phyloP scores from a whole-genome alignment of 1,140 invertebrate species.

The Adelges cooleyi region DNA sequence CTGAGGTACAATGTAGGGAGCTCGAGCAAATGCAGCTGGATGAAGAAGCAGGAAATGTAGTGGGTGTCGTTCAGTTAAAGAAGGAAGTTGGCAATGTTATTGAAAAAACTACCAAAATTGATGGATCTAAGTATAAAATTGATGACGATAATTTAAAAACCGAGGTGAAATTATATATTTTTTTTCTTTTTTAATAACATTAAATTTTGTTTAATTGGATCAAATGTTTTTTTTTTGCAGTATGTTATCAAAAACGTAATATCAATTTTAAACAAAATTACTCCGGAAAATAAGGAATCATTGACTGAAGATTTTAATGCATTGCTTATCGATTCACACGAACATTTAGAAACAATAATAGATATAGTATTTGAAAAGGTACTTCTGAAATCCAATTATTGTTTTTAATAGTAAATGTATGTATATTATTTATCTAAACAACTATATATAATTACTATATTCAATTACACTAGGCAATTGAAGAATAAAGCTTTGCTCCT shows the following conservation, averaged over 20 bases:
- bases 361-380: constrained; percentile 85
- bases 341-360: constrained; percentile 70
- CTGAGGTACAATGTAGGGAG: no score
- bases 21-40: no score
- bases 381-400: constrained; percentile 15
- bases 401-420: background rate
- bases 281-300: constrained; percentile 81
- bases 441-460: no score
- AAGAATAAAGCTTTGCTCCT: constrained; percentile 83
- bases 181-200: background rate
- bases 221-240: no score
- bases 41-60: no score
- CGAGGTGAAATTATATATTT: constrained; percentile 41
- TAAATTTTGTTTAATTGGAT: background rate
- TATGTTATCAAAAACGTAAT: constrained; percentile 70
- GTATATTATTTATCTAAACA: background rate
- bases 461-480: constrained; percentile 54
- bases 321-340: constrained; percentile 67
- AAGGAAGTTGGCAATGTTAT: no score
- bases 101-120: constrained; percentile 39
- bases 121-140: constrained; percentile 32
- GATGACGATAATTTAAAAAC: constrained; percentile 57
- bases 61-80: no score
- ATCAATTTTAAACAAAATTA: constrained; percentile 87
- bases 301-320: constrained; percentile 63